Evolutionary conservation across 2,888 invertebrate genomes (phyloP), one percentile per base, ranked within the genome.

Genomic region (Escarpia spicata): DNA sequence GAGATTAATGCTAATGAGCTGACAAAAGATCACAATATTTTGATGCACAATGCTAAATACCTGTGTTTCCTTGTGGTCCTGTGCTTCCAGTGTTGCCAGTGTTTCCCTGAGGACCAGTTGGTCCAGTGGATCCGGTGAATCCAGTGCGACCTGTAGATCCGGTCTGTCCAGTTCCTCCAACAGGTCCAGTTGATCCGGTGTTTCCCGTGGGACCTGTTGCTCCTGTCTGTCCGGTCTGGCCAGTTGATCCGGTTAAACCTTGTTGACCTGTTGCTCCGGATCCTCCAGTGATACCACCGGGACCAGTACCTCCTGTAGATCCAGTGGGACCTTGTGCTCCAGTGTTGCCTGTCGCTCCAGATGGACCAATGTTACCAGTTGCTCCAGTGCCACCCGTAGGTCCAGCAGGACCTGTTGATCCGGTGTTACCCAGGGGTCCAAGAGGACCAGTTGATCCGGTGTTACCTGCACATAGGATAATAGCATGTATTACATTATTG

Each of bases 151-250:
- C 91, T 10, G 91, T 91, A 31, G 52, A 52, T 43, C 91, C 91
- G n/a, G 91, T 91, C 44, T 44, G 91, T 91, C 91, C 91, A 58
- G 91, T 91, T 15, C n/a, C 26, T 44, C 52, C 91, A 19, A 52
- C 37, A n/a, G 91, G 52, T 91, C 91, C 91, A 52, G 91, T 91
- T 4, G 45, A 45, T 26, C 91, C 91, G 45, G 91, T 91, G 37
- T 44, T 44, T 45, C 91, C 91, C 3, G 91, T 91, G 45, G 91
- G 91, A 37, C 91, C 91, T 45, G 91, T 91, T 45, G 91, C 45
- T 45, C 91, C 91, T 12, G 52, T 91, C 37, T n/a, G 12, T 44
- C 91, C 91, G 3, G 45, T 91, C n/a, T 91, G 26, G 12, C 91
- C 91, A 52, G 37, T 91, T 15, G 43, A 43, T 44, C 91, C 91